phyloP scores from a whole-genome alignment of 1,140 invertebrate species.

The Dolichoris vasculosae region DNA sequence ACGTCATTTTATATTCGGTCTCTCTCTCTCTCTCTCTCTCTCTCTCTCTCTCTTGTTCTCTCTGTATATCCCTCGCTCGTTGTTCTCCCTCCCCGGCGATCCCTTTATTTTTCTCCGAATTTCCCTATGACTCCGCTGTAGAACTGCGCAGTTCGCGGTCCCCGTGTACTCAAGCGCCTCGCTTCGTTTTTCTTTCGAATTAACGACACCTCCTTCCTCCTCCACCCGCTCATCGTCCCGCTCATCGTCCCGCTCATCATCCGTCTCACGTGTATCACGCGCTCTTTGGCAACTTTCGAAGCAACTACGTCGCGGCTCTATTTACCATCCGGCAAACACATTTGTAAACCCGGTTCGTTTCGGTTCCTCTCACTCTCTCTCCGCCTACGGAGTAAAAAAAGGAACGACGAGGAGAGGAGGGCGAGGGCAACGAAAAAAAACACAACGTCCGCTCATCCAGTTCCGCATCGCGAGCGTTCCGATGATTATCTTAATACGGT shows the following conservation, averaged over 20 bases:
- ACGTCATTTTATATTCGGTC: constrained; percentile 13
- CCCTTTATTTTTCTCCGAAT: background rate
- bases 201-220: background rate
- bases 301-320: too few species aligned
- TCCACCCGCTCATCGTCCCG: too few species aligned
- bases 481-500: constrained; percentile 15
- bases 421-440: background rate
- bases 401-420: too few species aligned
- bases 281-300: too few species aligned
- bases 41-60: background rate
- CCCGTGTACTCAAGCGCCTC: background rate
- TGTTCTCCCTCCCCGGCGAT: background rate
- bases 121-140: background rate
- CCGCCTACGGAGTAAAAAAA: too few species aligned
- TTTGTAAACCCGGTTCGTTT: too few species aligned
- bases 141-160: background rate
- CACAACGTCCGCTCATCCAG: background rate
- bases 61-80: background rate
- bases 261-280: background rate
- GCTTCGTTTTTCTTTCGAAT: background rate
- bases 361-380: too few species aligned
- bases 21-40: background rate
- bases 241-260: too few species aligned
- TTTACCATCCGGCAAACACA: too few species aligned
- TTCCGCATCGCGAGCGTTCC: background rate